Conservation (phyloP, 2,888 invertebrate species). For the Drosophila ezoana region DNA sequence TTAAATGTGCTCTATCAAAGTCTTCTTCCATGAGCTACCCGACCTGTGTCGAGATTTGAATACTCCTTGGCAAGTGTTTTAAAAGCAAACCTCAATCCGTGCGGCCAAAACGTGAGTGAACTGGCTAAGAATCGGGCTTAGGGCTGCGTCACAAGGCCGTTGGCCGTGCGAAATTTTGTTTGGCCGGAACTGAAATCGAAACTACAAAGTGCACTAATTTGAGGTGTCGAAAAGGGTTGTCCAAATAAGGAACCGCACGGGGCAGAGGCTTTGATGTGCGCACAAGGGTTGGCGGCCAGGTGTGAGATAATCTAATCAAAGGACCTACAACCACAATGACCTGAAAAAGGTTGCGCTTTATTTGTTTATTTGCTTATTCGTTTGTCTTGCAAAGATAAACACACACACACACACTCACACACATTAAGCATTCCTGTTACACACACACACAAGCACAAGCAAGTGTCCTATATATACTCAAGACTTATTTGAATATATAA, state of each 20-base stretch:
- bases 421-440: conserved; percentile 58
- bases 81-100: conserved; percentile 18
- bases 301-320: conserved; percentile 74
- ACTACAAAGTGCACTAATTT: conserved; percentile 79
- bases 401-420: conserved; percentile 6
- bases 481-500: conserved; percentile 72
- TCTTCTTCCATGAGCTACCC: no score
- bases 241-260: conserved; percentile 38
- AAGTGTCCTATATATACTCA: conserved; percentile 44
- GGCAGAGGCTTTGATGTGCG: conserved; percentile 67
- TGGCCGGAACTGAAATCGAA: conserved; percentile 50
- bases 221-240: conserved; percentile 66
- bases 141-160: conserved; percentile 41
- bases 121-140: conserved; percentile 43
- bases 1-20: not conserved
- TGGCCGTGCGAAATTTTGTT: conserved; percentile 23
- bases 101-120: conserved; percentile 63
- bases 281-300: conserved; percentile 66
- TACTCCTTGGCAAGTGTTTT: not conserved
- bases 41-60: not conserved
- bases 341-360: conserved; percentile 60
- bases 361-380: conserved; percentile 50
- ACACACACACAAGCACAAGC: conserved; percentile 17
- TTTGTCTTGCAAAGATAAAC: conserved; percentile 18
- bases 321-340: conserved; percentile 25